Evolutionary conservation across 2,888 invertebrate genomes (phyloP), one percentile per base, ranked within the genome.

Genomic region (Polylopha cassiicola): DNA sequence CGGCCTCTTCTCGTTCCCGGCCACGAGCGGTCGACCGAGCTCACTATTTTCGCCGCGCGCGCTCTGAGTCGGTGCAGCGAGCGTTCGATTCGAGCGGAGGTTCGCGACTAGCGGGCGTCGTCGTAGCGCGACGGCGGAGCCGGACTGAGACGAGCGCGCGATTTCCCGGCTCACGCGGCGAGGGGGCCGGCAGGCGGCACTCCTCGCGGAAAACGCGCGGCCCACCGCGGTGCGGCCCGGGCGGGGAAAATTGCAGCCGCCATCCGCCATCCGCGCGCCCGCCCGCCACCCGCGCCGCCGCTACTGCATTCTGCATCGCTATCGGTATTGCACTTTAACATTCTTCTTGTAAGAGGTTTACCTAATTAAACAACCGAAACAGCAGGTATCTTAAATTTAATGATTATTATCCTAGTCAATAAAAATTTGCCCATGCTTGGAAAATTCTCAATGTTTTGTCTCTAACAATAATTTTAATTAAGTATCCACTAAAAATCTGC

Each of bases 41-140:
- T 75, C 81, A 84, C 81, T 80, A 77, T 77, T 75, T 79, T 73
- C 61, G 77, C 71, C 67, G 73, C 79, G 73, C 71, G 69, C 69
- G 63, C 48, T 55, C 52, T 44, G 68, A 63, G 58, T 61, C 63
- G 62, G 52, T 62, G 62, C 65, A 61, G 56, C 65, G 65, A 61
- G 59, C 56, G 63, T 58, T 55, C 51, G 48, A 46, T 37, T 50
- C 51, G 56, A 51, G 47, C 50, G 47, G 50, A 66, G 58, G 65
- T 68, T 72, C 71, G 68, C 71, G 73, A 64, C 69, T 57, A 57
- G 70, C 66, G 70, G 62, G 68, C 80, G 82, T 78, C 80, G 72
- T 71, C 61, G 61, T 79, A 65, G 61, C 72, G 72, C 81, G 79
- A 73, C 79, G 81, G 73, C 74, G 64, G 76, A 75, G 73, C 66